Base-by-base conservation (phyloP, 2,888 invertebrate genomes). In the Tyria jacobaeae region DNA sequence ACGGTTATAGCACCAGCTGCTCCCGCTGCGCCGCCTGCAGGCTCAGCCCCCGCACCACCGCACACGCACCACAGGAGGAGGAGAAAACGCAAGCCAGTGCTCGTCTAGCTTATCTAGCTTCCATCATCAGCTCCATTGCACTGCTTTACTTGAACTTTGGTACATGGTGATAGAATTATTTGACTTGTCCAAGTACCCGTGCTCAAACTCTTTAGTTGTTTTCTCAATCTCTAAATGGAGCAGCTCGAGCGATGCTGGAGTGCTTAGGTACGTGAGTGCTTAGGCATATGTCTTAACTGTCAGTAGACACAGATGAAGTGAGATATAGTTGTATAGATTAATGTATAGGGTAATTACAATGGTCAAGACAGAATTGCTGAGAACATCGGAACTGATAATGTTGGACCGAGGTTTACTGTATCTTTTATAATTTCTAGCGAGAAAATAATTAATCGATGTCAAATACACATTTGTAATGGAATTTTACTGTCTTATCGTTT, bases 1-100 rank as follows among this genome's bases (percentile, higher is more conserved):
- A 81, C 90, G 91, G 85, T 94, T 94, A 92, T 93, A 94, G 92
- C 94, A 94, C 84, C 88, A 79, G 81, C 84, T 71, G 51, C 70
- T 49, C 62, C 59, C 60, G 62, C 70, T 62, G 73, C 76, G 84
- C 92, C 92, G 92, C 71, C 70, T 73, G 62, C 50, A 65, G 31
- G 21, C 41, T 14, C 54, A 71, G 66, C 76, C 73, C 67, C 66
- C 79, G 71, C 61, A 70, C 68, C 73, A 65, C 70, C 82, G 83
- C 57, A 82, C 78, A 74, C 77, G 55, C 85, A 81, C 63, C 88
- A 84, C 74, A 86, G 85, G 73, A 84, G 83, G 73, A 91, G 88
- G 79, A 84, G 91, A 76, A 92, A 89, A 84, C 86, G 93, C 65
- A 89, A 86, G 73, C 93, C 93, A 56, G 88, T 93, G 73, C 82